Percentiles rank a stretch among this genome's conserved stretches.
Evolutionary conservation across 1,140 invertebrate species (phyloP).

Genomic region (Pseudomyrmex flavicornis): DNA sequence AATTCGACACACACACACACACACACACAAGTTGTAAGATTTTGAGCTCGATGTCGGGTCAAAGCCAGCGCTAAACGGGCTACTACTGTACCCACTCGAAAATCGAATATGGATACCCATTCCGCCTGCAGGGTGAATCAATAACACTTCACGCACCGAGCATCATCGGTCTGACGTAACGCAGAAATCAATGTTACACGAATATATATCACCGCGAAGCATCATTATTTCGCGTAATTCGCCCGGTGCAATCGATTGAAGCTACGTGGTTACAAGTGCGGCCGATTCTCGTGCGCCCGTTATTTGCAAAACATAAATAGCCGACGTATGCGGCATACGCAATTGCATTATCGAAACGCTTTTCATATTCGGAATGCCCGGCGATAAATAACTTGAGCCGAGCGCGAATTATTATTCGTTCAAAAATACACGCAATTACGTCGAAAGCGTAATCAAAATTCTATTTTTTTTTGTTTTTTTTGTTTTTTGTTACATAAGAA

Average conservation of each 20-base stretch:
- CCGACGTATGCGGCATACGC: conserved; percentile 46
- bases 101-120: conserved; percentile 77
- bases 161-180: conserved; percentile 75
- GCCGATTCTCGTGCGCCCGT: conserved; percentile 39
- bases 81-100: conserved; percentile 65
- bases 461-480: background rate
- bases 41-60: conserved; percentile 13
- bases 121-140: conserved; percentile 75
- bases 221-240: conserved; percentile 65
- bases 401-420: conserved; percentile 32
- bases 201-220: conserved; percentile 53
- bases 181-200: conserved; percentile 73
- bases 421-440: conserved; percentile 41
- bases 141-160: conserved; percentile 78
- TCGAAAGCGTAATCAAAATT: conserved; percentile 43
- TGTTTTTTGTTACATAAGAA: no score
- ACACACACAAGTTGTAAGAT: background rate
- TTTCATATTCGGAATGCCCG: conserved; percentile 38
- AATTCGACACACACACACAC: background rate
- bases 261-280: conserved; percentile 2
- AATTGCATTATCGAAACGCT: conserved; percentile 59
- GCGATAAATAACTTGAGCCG: conserved; percentile 32
- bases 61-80: conserved; percentile 60
- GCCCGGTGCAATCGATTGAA: conserved; percentile 54
- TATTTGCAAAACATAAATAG: conserved; percentile 59